phyloP scores from a whole-genome alignment of 1,140 invertebrate genomes.

The Apis cerana region DNA sequence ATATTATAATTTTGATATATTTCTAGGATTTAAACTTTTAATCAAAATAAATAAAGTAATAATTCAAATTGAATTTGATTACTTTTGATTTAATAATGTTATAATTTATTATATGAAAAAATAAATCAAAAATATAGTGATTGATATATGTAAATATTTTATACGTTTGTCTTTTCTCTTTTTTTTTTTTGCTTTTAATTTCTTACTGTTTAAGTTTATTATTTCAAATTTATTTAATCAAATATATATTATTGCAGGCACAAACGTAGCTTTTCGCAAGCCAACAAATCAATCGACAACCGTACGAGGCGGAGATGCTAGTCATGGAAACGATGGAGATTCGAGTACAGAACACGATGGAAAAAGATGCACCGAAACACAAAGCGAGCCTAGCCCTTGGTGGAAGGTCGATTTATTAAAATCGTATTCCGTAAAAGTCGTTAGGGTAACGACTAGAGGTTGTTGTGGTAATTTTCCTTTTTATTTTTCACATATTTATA shows the following conservation, averaged over 20 bases:
- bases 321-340: slow-evolving; percentile 93
- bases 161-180: not conserved
- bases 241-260: slow-evolving; percentile 81
- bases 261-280: slow-evolving; percentile 92
- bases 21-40: no score
- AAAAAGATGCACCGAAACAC: slow-evolving; percentile 93
- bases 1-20: no score
- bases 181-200: not conserved
- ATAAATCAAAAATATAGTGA: no score
- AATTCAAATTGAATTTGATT: no score
- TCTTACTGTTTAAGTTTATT: not conserved
- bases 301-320: slow-evolving; percentile 89
- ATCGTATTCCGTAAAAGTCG: slow-evolving; percentile 91
- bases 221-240: not conserved
- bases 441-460: slow-evolving; percentile 92
- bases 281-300: slow-evolving; percentile 95
- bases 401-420: slow-evolving; percentile 94
- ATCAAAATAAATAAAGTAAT: no score
- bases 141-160: no score
- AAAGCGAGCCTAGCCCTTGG: slow-evolving; percentile 93
- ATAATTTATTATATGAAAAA: no score
- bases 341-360: slow-evolving; percentile 91
- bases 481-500: not conserved
- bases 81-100: no score
- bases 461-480: slow-evolving; percentile 86